These are phyloP conservation scores for Parauchenoglanis punctatus DNA, from an alignment of 2,797 vertebrate genomes.

Conservation along the genomic window DNA sequence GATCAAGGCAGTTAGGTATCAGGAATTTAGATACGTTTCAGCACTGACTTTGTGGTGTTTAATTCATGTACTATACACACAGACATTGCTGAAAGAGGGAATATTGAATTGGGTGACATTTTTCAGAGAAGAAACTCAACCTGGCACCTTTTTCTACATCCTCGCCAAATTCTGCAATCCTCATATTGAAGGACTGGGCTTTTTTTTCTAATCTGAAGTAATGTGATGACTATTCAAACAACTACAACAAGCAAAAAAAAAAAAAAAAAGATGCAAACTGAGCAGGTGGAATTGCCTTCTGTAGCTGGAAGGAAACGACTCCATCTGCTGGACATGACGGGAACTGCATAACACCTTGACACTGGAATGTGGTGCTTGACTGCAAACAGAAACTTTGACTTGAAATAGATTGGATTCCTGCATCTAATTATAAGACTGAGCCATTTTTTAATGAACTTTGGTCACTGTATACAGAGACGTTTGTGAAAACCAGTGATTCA, in stretches of 20 bases:
- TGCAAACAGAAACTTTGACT: conserved; percentile 40
- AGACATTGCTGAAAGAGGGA: neutral
- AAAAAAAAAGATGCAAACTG: neutral
- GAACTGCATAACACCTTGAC: conserved; percentile 35
- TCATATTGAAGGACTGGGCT: conserved; percentile 26
- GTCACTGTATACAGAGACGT: conserved; percentile 32
- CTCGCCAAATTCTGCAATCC: conserved; percentile 1
- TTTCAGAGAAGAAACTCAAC: neutral
- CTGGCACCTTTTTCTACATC: conserved; percentile 23
- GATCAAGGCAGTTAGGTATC: neutral
- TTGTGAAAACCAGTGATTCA: conserved; percentile 12
- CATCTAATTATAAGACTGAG: conserved; percentile 46
- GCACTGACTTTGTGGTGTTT: neutral
- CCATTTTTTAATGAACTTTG: conserved; percentile 29
- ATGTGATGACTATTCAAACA: conserved; percentile 21
- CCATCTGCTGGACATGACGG: conserved; percentile 31
- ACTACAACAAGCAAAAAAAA: conserved; percentile 9
- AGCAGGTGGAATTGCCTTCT: neutral
- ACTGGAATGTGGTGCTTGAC: conserved; percentile 24
- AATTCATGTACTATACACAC: neutral
- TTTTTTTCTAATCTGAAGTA: conserved; percentile 8
- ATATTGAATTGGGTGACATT: neutral
- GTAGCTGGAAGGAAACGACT: conserved; percentile 23
- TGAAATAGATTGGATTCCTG: conserved; percentile 48
- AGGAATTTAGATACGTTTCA: neutral